A percentile compares a stretch with the other conserved stretches of the same genome.
Evolutionary conservation across 2,888 invertebrate genomes (phyloP).

Genomic region (Crossocerus cetratus): DNA sequence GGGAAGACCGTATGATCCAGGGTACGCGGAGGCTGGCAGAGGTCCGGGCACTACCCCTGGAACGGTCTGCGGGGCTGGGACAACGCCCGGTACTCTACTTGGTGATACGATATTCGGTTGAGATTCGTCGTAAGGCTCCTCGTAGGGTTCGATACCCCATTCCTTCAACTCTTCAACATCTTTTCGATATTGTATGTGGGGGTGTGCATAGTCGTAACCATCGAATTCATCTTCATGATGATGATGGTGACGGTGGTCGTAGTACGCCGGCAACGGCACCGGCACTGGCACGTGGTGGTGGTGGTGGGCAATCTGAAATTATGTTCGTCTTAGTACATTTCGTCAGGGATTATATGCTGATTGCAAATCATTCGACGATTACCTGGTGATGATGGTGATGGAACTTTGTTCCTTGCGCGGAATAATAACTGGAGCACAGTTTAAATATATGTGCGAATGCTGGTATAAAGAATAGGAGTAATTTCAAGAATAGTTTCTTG

Average conservation of each 20-base stretch:
- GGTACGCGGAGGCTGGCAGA: constrained; percentile 22
- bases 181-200: constrained; percentile 73
- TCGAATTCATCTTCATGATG: constrained; percentile 69
- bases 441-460: constrained; percentile 90
- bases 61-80: constrained; percentile 31
- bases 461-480: constrained; percentile 89
- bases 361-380: constrained; percentile 20
- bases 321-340: background rate
- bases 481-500: constrained; percentile 89
- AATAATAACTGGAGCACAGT: constrained; percentile 89
- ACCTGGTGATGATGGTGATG: constrained; percentile 88
- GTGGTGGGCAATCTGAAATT: constrained; percentile 84
- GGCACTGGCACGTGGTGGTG: constrained; percentile 82
- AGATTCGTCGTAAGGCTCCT: constrained; percentile 63
- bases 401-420: constrained; percentile 85
- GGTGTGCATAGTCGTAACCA: constrained; percentile 72
- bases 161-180: constrained; percentile 73
- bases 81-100: constrained; percentile 31
- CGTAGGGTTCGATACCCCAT: constrained; percentile 73
- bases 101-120: constrained; percentile 42
- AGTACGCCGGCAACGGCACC: constrained; percentile 72
- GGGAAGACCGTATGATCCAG: constrained; percentile 50
- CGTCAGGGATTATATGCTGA: background rate
- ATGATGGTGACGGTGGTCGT: constrained; percentile 69
- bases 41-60: background rate